These are phyloP conservation scores for Pantherophis guttatus DNA, from an alignment of 2,113 vertebrate species.

Conservation along the genomic window DNA sequence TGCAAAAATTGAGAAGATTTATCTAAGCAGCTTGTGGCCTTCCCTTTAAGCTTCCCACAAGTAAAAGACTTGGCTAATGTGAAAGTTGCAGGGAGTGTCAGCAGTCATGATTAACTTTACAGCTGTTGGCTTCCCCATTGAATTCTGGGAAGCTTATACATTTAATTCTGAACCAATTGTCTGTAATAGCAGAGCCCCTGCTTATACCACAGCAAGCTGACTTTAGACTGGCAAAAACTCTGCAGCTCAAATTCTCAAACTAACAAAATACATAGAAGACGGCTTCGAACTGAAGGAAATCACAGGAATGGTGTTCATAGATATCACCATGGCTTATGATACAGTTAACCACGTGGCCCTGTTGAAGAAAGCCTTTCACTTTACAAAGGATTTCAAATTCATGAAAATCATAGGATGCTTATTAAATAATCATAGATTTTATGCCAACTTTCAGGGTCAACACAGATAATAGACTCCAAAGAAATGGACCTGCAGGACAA, in stretches of 20 bases:
- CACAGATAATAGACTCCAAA: not conserved
- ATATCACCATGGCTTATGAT: not conserved
- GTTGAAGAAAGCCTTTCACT: not conserved
- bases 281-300: not conserved
- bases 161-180: no score
- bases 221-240: not conserved
- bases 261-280: not conserved
- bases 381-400: not conserved
- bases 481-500: not conserved
- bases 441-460: not conserved
- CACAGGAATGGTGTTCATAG: not conserved
- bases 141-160: no score
- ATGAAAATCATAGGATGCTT: not conserved
- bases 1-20: no score
- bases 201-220: no score
- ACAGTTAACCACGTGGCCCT: not conserved
- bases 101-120: no score
- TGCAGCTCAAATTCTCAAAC: not conserved
- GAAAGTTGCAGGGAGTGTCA: no score
- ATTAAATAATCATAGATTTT: not conserved
- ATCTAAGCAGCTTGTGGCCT: no score
- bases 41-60: no score
- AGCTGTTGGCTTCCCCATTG: no score
- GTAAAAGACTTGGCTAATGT: no score
- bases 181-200: no score